Percentiles rank a stretch among this genome's conserved stretches.
Conservation (phyloP, 2,888 invertebrate species). For the Iphiclides podalirius region DNA sequence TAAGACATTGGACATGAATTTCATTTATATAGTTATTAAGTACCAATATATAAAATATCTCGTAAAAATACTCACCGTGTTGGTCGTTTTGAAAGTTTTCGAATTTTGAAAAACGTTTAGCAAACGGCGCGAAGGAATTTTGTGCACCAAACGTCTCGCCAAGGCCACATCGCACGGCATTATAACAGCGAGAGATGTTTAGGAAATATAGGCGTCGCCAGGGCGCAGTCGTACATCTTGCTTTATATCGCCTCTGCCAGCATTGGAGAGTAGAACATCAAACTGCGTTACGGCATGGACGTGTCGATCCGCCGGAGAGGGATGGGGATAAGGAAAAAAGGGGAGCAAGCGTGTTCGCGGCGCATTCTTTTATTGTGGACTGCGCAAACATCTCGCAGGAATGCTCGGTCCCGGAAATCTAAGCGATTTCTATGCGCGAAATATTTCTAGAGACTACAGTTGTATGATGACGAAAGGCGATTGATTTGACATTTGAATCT, state of each 20-base stretch:
- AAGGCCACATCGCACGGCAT: constrained; percentile 64
- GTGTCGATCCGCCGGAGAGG: constrained; percentile 65
- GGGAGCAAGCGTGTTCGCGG: constrained; percentile 61
- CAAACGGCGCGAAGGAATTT: too few species aligned
- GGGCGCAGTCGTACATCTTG: constrained; percentile 78
- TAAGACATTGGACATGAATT: too few species aligned
- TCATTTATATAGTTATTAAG: too few species aligned
- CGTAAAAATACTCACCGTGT: too few species aligned
- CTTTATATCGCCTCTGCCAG: constrained; percentile 70
- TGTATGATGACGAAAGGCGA: too few species aligned
- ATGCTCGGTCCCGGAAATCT: too few species aligned
- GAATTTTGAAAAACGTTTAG: too few species aligned
- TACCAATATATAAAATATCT: too few species aligned
- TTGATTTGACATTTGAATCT: too few species aligned
- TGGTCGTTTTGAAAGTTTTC: too few species aligned
- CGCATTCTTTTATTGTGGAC: constrained; percentile 71
- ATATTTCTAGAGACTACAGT: too few species aligned
- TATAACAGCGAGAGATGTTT: constrained; percentile 76
- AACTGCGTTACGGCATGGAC: constrained; percentile 77
- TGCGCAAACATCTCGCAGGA: constrained; percentile 57
- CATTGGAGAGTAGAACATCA: constrained; percentile 81
- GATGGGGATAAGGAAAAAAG: constrained; percentile 52
- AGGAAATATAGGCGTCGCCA: constrained; percentile 78
- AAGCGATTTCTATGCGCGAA: too few species aligned
- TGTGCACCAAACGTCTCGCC: constrained; percentile 55